Evolutionary conservation across 2,888 invertebrate genomes (phyloP), one percentile per base, ranked within the genome.

Genomic region (Hylaea fasciaria): DNA sequence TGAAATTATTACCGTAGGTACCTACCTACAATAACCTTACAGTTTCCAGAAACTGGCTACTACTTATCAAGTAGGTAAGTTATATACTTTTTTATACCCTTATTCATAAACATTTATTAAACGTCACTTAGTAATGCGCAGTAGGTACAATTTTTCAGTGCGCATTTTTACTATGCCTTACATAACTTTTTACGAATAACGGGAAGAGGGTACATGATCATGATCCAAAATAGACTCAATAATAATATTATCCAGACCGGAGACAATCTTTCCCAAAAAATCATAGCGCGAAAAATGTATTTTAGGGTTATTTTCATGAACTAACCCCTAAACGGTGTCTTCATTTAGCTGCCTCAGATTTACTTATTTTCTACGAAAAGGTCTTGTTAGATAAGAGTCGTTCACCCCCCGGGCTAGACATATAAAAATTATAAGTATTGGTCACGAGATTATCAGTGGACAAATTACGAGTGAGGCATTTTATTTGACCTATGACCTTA

Each of bases 351-450:
- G 35, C 29, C 57, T 57, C 12, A 50, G 40, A 28, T 46, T 32
- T n/a, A 35, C 47, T 41, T 17, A 41, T 58, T 53, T 48, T 53
- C 48, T 43, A 44, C 43, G 16, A 58, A 58, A 58, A 48, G 40
- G 41, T 22, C 22, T 17, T 52, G 58, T 53, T 29, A 58, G 57
- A 52, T 47, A 58, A 58, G 52, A 58, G 48, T 47, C 52, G 41
- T 52, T 47, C 35, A 58, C 43, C 48, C 47, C 29, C 32, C 16
- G 17, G 40, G 10, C 17, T 17, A 46, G 37, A 45, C 22, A 14
- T 14, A 35, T 40, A 43, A 51, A 43, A 32, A 29, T 40, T 10
- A 28, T 14, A 16, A 17, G 32, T 41, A 29, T 40, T 29, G 43
- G 41, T 29, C 32, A 51, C 32, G 16, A 51, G 41, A 16, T 43